Evolutionary conservation across 2,888 invertebrate genomes (phyloP).

Genomic region (Brachyopa scutellaris): DNA sequence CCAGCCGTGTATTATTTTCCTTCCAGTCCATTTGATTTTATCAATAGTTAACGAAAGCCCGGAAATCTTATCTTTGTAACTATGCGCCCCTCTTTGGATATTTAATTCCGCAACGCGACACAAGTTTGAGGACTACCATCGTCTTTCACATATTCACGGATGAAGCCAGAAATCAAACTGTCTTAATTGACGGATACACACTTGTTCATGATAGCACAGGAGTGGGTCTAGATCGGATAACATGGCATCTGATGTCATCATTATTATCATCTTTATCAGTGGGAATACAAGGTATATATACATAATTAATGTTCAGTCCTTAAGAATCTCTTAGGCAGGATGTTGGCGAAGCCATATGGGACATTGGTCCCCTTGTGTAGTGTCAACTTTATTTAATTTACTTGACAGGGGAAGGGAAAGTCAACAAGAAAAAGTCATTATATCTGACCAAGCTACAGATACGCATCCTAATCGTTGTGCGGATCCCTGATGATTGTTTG

Average conservation of each 20-base stretch:
- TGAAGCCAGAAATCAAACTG: background rate
- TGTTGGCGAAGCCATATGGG: too few species aligned
- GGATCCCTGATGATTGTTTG: constrained; percentile 11
- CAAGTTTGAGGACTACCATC: background rate
- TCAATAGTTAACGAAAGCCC: constrained; percentile 45
- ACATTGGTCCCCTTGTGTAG: background rate
- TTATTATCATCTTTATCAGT: background rate
- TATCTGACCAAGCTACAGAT: background rate
- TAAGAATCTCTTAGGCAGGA: too few species aligned
- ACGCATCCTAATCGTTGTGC: background rate
- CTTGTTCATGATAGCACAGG: background rate
- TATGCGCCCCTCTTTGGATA: constrained; percentile 6
- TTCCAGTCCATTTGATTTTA: constrained; percentile 51
- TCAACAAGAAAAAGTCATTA: background rate
- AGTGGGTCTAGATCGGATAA: background rate
- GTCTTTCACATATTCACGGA: background rate
- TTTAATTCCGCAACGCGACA: constrained; percentile 16
- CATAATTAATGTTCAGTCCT: background rate
- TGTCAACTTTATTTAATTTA: constrained; percentile 5
- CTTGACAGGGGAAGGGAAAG: background rate
- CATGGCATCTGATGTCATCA: constrained; percentile 8
- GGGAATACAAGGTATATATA: background rate
- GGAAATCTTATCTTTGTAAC: constrained; percentile 8
- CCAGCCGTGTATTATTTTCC: constrained; percentile 21
- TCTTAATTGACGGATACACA: constrained; percentile 12